phyloP scores from a whole-genome alignment of 2,888 invertebrate species.

The Morpho achilles region DNA sequence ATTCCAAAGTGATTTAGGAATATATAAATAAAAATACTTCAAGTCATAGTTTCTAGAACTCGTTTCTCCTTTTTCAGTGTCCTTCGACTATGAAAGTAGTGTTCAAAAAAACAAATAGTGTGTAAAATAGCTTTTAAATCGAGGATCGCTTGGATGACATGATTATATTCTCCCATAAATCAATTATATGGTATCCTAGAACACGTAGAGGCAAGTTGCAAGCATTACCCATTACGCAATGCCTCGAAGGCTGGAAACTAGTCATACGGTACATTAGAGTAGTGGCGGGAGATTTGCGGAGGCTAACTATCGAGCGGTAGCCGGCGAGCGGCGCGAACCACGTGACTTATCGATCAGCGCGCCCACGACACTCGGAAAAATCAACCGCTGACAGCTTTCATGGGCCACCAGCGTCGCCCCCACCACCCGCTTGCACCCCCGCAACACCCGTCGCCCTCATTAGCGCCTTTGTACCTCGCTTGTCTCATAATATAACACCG shows the following conservation, averaged over 20 bases:
- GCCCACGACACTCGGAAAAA: slow-evolving; percentile 78
- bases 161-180: too few relatives aligned
- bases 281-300: slow-evolving; percentile 69
- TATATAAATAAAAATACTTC: too few relatives aligned
- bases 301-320: slow-evolving; percentile 56
- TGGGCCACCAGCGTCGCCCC: slow-evolving; percentile 54
- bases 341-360: slow-evolving; percentile 78
- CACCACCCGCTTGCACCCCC: slow-evolving; percentile 18
- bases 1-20: too few relatives aligned
- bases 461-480: slow-evolving; percentile 76
- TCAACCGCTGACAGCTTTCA: slow-evolving; percentile 79
- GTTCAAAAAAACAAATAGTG: too few relatives aligned
- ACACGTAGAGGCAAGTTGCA: slow-evolving; percentile 2
- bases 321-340: slow-evolving; percentile 53
- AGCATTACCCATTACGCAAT: slow-evolving; percentile 22
- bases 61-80: too few relatives aligned
- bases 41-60: too few relatives aligned
- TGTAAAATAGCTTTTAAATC: too few relatives aligned
- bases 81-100: too few relatives aligned
- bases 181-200: neutral
- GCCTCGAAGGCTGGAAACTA: slow-evolving; percentile 31
- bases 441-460: slow-evolving; percentile 60
- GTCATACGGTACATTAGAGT: slow-evolving; percentile 38
- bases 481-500: slow-evolving; percentile 72
- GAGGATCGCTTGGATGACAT: too few relatives aligned